Evolutionary conservation across 2,113 vertebrate species (phyloP).

Genomic region (Leiothrix lutea): DNA sequence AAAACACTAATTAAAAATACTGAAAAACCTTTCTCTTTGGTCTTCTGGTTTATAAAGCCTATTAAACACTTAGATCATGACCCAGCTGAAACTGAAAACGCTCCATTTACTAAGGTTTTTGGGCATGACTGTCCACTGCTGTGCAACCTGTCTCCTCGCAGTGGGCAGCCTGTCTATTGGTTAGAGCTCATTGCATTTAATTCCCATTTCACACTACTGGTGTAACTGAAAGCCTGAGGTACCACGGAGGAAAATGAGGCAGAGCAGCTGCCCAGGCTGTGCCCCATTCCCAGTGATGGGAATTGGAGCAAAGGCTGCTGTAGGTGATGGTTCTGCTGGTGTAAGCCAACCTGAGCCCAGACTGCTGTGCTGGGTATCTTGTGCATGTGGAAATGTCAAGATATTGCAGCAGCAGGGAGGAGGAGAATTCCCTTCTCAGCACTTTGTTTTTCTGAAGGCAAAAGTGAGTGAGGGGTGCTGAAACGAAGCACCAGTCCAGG

Average conservation of each 20-base stretch:
- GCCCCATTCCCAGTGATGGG: not conserved
- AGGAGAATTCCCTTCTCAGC: not conserved
- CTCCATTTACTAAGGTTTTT: constrained; percentile 10
- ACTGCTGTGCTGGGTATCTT: not conserved
- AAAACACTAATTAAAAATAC: constrained; percentile 1
- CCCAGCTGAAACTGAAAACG: not conserved
- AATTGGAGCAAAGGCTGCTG: not conserved
- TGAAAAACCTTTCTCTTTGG: not conserved
- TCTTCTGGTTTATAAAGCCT: not conserved
- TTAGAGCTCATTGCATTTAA: not conserved
- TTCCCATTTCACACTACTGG: not conserved
- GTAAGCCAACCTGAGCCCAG: not conserved
- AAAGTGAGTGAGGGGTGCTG: not conserved
- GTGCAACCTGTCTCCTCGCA: not conserved
- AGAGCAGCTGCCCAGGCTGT: not conserved
- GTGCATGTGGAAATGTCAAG: not conserved
- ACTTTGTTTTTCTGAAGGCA: not conserved
- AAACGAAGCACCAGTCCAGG: not conserved
- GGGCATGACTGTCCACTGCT: not conserved
- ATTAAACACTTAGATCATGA: not conserved
- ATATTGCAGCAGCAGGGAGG: not conserved
- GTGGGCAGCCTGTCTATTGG: not conserved
- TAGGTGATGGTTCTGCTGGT: not conserved
- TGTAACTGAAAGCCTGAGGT: not conserved
- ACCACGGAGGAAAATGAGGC: not conserved